These are phyloP conservation scores for Hyalella azteca DNA, from an alignment of 2,888 invertebrate species.

Conservation along the genomic window DNA sequence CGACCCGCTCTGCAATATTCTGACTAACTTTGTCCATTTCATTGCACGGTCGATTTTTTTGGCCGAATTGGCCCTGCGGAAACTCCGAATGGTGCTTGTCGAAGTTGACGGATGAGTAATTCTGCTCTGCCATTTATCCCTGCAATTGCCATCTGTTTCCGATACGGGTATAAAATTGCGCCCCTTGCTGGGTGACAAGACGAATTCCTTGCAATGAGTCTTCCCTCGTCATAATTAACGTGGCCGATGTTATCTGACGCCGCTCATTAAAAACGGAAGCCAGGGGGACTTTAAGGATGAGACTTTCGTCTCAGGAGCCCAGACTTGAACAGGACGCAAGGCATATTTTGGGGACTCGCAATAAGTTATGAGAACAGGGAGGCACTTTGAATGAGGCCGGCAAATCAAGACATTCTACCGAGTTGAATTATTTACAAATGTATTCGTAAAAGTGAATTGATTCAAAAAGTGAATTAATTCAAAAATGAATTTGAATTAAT, in stretches of 20 bases:
- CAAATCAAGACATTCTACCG: no score
- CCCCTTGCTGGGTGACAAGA: not conserved
- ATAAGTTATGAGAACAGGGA: no score
- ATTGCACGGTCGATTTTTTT: not conserved
- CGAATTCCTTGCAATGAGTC: not conserved
- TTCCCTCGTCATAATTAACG: not conserved
- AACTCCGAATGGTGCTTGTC: not conserved
- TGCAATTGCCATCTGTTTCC: not conserved
- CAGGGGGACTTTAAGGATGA: not conserved
- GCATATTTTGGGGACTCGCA: no score
- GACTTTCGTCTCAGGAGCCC: no score
- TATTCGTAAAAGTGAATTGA: no score
- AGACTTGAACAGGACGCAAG: no score
- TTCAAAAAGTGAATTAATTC: no score
- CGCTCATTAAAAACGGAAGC: not conserved
- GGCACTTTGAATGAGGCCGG: no score
- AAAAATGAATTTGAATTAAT: no score
- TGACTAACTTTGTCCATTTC: not conserved
- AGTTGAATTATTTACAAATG: no score
- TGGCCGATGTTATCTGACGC: not conserved
- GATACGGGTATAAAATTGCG: not conserved
- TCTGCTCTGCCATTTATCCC: not conserved
- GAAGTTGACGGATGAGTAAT: conserved; percentile 9
- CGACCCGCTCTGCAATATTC: not conserved
- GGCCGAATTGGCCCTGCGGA: not conserved